A percentile compares a stretch with the other conserved stretches of the same genome.
These are phyloP conservation scores for Terrapene triunguis DNA, from an alignment of 2,113 vertebrate species.

Conservation along the genomic window DNA sequence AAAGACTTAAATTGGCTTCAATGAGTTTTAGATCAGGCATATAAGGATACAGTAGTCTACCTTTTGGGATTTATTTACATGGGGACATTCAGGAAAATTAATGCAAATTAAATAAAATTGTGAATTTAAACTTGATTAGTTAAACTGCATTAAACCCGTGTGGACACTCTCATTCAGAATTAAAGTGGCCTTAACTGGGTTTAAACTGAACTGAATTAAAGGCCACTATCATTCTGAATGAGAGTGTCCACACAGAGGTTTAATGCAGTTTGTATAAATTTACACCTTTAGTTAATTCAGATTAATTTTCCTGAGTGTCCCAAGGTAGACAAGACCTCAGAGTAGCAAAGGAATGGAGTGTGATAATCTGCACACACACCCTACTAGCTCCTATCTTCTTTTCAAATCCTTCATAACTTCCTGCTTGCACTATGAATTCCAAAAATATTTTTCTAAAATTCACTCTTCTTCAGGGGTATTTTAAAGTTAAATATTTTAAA, in stretches of 20 bases:
- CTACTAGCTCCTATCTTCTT: fast-evolving
- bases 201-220: background rate
- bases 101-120: background rate
- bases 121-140: background rate
- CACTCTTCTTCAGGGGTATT: background rate
- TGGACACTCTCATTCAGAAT: background rate
- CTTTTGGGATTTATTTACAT: background rate
- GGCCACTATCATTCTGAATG: background rate
- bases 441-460: background rate
- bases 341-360: fast-evolving
- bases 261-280: background rate
- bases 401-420: background rate
- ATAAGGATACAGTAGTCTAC: background rate
- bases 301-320: background rate
- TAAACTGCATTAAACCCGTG: background rate
- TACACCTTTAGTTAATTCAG: background rate
- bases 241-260: background rate
- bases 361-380: background rate
- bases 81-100: background rate
- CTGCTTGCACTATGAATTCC: background rate
- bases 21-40: background rate
- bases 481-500: background rate
- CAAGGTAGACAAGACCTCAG: background rate
- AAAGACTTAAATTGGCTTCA: background rate
- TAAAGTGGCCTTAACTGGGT: background rate